phyloP scores from a whole-genome alignment of 1,140 invertebrate species.

The Myzus persicae region DNA sequence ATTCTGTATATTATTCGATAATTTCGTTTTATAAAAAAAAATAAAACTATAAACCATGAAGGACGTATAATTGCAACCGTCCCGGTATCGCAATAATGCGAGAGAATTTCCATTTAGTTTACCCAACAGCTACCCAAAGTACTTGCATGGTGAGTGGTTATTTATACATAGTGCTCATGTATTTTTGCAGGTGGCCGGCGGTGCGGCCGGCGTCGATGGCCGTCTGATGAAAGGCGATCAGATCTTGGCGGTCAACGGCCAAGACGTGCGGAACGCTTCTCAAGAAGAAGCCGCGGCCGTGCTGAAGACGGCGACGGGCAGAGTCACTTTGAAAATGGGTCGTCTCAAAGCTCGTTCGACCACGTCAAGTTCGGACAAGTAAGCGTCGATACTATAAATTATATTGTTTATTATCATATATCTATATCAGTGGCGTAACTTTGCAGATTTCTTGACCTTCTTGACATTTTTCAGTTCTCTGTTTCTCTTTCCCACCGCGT shows the following conservation, averaged over 20 bases:
- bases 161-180: not conserved
- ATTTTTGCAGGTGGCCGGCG: constrained; percentile 78
- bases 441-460: not conserved
- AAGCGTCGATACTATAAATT: constrained; percentile 37
- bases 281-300: constrained; percentile 87
- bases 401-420: not conserved
- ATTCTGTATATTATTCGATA: not conserved
- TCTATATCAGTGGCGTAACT: not conserved
- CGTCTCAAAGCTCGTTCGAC: constrained; percentile 74
- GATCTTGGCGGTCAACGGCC: constrained; percentile 87
- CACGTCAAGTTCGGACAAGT: constrained; percentile 59
- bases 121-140: not conserved
- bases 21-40: not conserved
- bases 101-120: not conserved
- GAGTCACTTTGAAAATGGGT: constrained; percentile 80
- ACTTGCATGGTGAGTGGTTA: not conserved
- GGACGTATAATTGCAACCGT: not conserved
- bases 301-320: constrained; percentile 83
- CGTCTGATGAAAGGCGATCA: constrained; percentile 92
- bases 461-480: not conserved
- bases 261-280: constrained; percentile 81
- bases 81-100: not conserved
- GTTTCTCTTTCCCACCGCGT: not conserved
- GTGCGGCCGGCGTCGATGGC: constrained; percentile 89
- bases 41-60: not conserved